Evolutionary conservation across 1,140 invertebrate genomes (phyloP).

Genomic region (Rhagoletis zephyria): DNA sequence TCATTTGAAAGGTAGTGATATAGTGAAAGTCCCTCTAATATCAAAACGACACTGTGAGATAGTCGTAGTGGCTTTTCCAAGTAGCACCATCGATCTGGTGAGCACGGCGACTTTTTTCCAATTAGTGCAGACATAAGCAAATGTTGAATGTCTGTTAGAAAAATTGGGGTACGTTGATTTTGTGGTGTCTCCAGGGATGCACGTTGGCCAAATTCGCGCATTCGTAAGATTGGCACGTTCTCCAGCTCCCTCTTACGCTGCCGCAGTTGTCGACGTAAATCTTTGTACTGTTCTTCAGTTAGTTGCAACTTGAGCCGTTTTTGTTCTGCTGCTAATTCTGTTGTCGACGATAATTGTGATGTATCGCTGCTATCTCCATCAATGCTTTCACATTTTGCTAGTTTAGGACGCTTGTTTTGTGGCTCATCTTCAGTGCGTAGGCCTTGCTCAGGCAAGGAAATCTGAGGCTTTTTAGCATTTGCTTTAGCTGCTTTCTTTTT

Average conservation of each 20-base stretch:
- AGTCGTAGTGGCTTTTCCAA: slow-evolving; percentile 83
- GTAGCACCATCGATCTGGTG: slow-evolving; percentile 84
- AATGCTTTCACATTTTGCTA: not conserved
- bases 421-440: slow-evolving; percentile 30
- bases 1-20: slow-evolving; percentile 82
- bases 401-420: slow-evolving; percentile 46
- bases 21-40: slow-evolving; percentile 85
- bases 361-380: not conserved
- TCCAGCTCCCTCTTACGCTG: slow-evolving; percentile 76
- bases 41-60: slow-evolving; percentile 81
- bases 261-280: slow-evolving; percentile 75
- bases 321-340: slow-evolving; percentile 20
- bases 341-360: not conserved
- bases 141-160: slow-evolving; percentile 87
- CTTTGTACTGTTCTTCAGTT: slow-evolving; percentile 75
- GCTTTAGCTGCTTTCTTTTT: slow-evolving; percentile 52
- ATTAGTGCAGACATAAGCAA: slow-evolving; percentile 84
- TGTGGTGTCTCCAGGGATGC: slow-evolving; percentile 76
- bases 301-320: slow-evolving; percentile 60
- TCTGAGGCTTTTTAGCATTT: not conserved
- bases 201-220: slow-evolving; percentile 78
- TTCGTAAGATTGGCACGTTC: slow-evolving; percentile 76
- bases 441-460: not conserved
- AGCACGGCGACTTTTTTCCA: slow-evolving; percentile 80
- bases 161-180: slow-evolving; percentile 81